These are phyloP conservation scores for Lycia hirtaria DNA, from an alignment of 2,888 invertebrate species.

Conservation along the genomic window DNA sequence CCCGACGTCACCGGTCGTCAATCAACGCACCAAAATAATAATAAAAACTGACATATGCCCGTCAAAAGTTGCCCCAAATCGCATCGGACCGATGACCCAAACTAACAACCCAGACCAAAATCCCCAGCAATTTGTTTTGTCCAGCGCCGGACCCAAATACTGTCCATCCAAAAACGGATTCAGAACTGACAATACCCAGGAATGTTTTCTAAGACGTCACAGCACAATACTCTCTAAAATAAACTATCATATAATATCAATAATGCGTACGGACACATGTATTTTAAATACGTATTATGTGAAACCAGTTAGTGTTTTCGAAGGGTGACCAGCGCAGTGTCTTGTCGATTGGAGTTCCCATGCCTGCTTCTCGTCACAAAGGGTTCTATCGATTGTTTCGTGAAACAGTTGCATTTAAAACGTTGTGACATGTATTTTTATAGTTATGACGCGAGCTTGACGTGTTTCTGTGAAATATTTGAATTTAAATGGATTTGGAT, in stretches of 20 bases:
- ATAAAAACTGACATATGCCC: conserved; percentile 74
- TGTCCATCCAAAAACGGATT: conserved; percentile 45
- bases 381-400: conserved; percentile 57
- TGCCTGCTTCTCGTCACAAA: conserved; percentile 60
- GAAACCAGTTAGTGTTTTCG: conserved; percentile 76
- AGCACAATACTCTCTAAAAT: conserved; percentile 73
- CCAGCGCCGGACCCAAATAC: conserved; percentile 44
- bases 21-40: conserved; percentile 69
- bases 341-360: conserved; percentile 77
- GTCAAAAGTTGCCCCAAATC: conserved; percentile 84
- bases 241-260: conserved; percentile 85
- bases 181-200: conserved; percentile 33
- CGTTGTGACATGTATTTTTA: conserved; percentile 72
- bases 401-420: conserved; percentile 68
- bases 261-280: conserved; percentile 83
- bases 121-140: conserved; percentile 62
- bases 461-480: conserved; percentile 65
- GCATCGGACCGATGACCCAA: conserved; percentile 82
- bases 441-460: conserved; percentile 74
- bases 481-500: conserved; percentile 62
- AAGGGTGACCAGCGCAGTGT: conserved; percentile 52
- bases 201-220: conserved; percentile 56
- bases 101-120: conserved; percentile 83
- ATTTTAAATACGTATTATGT: conserved; percentile 83
- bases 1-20: conserved; percentile 61